phyloP scores from a whole-genome alignment of 2,888 invertebrate species.

The Pristionchus entomophagus region DNA sequence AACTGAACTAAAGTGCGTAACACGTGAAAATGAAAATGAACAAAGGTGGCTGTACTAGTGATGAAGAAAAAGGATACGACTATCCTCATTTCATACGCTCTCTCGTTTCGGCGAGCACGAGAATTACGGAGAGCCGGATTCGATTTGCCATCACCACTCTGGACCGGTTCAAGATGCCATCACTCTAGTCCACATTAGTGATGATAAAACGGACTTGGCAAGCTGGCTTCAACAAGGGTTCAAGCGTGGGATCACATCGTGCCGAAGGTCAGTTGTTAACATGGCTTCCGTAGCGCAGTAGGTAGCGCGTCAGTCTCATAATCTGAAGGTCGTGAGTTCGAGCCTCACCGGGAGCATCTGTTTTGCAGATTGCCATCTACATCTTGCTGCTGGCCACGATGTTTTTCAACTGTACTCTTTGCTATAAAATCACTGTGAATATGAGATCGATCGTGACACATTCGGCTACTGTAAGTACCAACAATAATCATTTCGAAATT shows the following conservation, averaged over 20 bases:
- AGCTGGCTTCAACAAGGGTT: no score
- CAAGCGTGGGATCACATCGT: slow-evolving; percentile 36
- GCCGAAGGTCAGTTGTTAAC: neutral
- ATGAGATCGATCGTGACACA: neutral
- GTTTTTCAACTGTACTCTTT: slow-evolving; percentile 33
- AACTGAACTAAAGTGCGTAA: no score
- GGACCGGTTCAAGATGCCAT: no score
- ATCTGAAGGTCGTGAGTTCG: slow-evolving; percentile 95
- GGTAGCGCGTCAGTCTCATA: slow-evolving; percentile 92
- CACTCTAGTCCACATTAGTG: no score
- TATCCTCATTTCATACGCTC: no score
- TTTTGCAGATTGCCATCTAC: slow-evolving; percentile 30
- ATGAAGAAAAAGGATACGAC: no score
- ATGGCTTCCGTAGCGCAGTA: slow-evolving; percentile 81
- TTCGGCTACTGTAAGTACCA: neutral
- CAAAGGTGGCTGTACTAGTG: no score
- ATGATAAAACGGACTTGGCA: no score
- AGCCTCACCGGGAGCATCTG: slow-evolving; percentile 83
- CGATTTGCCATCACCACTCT: no score
- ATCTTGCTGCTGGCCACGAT: slow-evolving; percentile 2
- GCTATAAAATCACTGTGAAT: slow-evolving; percentile 18
- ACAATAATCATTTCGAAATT: neutral
- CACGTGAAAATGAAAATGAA: no score
- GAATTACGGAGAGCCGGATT: no score
- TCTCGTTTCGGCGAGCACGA: no score